Conservation (phyloP, 2,113 vertebrate species). For the Nycticebus coucang region DNA sequence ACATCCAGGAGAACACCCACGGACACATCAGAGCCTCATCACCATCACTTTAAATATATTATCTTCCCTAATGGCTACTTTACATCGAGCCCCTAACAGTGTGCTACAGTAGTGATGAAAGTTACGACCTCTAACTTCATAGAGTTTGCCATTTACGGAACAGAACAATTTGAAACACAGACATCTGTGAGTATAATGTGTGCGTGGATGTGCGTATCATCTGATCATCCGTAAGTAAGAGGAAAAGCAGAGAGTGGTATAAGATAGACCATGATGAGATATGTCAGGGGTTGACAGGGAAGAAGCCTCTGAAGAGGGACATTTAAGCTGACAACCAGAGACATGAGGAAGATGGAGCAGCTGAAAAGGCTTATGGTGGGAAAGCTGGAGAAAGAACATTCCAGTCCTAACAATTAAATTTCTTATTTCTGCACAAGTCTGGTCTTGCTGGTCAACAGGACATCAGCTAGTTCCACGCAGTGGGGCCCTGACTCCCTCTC, state of each 20-base stretch:
- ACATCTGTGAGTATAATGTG: not conserved
- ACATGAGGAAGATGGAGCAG: not conserved
- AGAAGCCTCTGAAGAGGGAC: not conserved
- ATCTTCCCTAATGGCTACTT: not conserved
- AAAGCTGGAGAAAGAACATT: not conserved
- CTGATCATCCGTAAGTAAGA: not conserved
- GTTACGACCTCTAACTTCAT: not conserved
- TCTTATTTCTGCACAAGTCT: not conserved
- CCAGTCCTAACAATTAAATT: not conserved
- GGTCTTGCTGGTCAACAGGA: not conserved
- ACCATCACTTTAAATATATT: not conserved
- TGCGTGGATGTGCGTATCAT: not conserved
- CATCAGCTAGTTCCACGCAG: accelerated
- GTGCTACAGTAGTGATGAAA: not conserved
- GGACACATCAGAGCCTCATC: not conserved
- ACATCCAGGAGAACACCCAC: not conserved
- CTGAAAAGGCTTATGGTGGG: not conserved
- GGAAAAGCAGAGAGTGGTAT: not conserved
- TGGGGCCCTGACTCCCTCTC: not conserved
- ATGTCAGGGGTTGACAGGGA: not conserved
- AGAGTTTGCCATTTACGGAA: not conserved
- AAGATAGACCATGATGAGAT: not conserved
- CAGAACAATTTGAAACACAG: not conserved
- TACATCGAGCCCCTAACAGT: not conserved
- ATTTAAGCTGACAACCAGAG: not conserved